Conservation (phyloP, 2,888 invertebrate genomes). For the Keiferia lycopersicella region DNA sequence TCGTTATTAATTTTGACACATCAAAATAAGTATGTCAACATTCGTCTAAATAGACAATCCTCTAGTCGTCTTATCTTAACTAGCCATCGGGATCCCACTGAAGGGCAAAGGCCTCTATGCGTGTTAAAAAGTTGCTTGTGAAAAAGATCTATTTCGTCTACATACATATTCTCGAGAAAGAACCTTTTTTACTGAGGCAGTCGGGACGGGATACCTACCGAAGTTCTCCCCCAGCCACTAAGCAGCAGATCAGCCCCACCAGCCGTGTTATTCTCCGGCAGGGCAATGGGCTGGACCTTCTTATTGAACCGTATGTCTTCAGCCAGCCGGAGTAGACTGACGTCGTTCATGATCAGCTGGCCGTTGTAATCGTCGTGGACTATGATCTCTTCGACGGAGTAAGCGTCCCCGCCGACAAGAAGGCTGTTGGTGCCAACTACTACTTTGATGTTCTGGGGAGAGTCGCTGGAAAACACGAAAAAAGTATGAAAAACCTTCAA, state of each 20-base stretch:
- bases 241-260: conserved; percentile 56
- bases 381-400: conserved; percentile 58
- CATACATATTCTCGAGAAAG: too few relatives aligned
- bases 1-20: too few relatives aligned
- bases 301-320: conserved; percentile 55
- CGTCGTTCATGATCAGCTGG: conserved; percentile 60
- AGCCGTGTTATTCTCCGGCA: conserved; percentile 56
- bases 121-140: too few relatives aligned
- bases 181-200: too few relatives aligned
- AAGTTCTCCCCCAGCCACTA: conserved; percentile 74
- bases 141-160: too few relatives aligned
- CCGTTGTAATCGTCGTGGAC: conserved; percentile 67
- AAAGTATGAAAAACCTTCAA: too few relatives aligned
- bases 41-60: too few relatives aligned
- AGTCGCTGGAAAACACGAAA: conserved; percentile 40
- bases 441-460: conserved; percentile 45
- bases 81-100: too few relatives aligned
- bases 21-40: too few relatives aligned
- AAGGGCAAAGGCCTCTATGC: too few relatives aligned
- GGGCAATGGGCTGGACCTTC: conserved; percentile 56
- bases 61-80: too few relatives aligned
- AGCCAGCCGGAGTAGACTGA: conserved; percentile 64
- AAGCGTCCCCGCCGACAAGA: conserved; percentile 59
- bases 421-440: conserved; percentile 76
- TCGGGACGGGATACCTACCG: too few relatives aligned